Conservation (phyloP, 2,113 vertebrate genomes). For the Otis tarda region DNA sequence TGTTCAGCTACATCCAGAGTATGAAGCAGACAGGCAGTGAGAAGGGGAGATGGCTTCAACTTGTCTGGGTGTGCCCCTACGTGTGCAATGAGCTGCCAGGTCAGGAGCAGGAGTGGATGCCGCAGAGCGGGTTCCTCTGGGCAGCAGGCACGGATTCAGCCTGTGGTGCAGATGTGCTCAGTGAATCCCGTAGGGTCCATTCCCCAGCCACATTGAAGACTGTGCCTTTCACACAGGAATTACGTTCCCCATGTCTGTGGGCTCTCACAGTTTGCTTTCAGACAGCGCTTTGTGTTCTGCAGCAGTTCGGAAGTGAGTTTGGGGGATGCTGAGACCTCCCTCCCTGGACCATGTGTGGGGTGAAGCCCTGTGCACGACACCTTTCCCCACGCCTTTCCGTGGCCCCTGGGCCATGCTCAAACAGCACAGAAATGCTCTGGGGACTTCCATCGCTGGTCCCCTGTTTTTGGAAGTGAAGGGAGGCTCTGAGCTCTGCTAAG, state of each 20-base stretch:
- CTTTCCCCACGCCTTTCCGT: not conserved
- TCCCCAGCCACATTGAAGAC: too few relatives aligned
- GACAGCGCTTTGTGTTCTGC: not conserved
- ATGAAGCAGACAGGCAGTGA: not conserved
- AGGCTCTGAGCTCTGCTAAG: not conserved
- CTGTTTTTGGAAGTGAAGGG: not conserved
- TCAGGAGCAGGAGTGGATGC: not conserved
- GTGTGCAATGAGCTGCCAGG: not conserved
- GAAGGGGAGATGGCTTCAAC: not conserved
- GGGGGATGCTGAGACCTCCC: not conserved
- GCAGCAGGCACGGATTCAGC: not conserved
- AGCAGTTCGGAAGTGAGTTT: not conserved
- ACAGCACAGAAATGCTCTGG: not conserved
- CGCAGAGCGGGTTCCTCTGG: not conserved
- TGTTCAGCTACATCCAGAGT: not conserved
- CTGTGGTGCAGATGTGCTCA: too few relatives aligned
- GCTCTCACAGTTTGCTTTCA: not conserved
- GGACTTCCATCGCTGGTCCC: fast-evolving
- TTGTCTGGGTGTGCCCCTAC: not conserved
- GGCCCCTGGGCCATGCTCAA: not conserved
- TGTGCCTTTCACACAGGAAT: not conserved
- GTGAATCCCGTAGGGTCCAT: fast-evolving
- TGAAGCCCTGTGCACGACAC: not conserved
- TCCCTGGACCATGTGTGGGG: not conserved
- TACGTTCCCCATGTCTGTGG: not conserved